Base-by-base conservation (phyloP, 2,888 invertebrate genomes). In the Phengaris arion region DNA sequence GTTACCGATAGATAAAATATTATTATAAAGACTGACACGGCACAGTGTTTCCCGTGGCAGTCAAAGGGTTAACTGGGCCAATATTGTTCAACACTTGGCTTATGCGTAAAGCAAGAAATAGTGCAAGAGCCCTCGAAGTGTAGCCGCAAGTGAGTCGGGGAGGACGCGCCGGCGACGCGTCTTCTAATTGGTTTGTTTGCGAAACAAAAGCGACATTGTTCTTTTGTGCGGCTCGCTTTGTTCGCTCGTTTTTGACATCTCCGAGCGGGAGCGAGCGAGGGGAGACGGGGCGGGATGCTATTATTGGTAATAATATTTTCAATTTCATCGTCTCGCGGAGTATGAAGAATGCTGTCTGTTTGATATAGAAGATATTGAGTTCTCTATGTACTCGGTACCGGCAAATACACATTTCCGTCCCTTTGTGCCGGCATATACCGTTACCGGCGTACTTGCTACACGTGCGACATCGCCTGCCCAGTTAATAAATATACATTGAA, bases 181-280 rank as follows among this genome's bases (percentile, higher is more conserved):
- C 54, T 68, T 74, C 80, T 79, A 77, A 77, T 79, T 79, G 78
- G 79, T 77, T 80, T 81, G 78, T 81, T 80, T 78, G 75, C 77
- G 73, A 77, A 76, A 77, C 78, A 79, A 77, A 78, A 75, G 72
- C 54, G 22, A 74, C 68, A 74, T 74, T 77, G 76, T 76, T 78
- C 78, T 78, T 76, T 73, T 77, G 78, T 77, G 77, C 72, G 35
- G 48, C 69, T 46, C 68, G n/a, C 68, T 48, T 48, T 69, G 69
- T 69, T n/a, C 9, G 69, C 48, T 69, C 48, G 15, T 69, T 69
- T 69, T 69, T 48, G 48, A 69, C 69, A 15, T 48, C 69, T 35
- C 64, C 64, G 35, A 22, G 10, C 5, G 22, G 54, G 13, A 10
- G 10, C 35, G 4, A 35, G 59, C 6, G 12, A 5, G 35, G 6